Evolutionary conservation across 1,140 invertebrate species (phyloP).

Genomic region (Diabrotica virgifera): DNA sequence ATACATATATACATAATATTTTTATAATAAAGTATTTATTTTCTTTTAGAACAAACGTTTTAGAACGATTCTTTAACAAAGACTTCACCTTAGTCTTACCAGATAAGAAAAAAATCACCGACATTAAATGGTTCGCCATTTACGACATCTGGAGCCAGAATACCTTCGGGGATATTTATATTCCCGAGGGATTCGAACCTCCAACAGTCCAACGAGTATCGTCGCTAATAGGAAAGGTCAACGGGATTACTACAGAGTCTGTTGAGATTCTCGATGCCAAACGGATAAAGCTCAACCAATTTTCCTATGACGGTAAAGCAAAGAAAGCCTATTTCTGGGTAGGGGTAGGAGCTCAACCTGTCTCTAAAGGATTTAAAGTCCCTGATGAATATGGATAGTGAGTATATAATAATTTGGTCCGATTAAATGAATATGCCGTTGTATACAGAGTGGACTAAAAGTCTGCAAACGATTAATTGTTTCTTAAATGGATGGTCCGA

Average conservation of each 20-base stretch:
- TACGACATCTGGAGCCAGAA: slow-evolving; percentile 85
- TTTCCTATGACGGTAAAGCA: slow-evolving; percentile 74
- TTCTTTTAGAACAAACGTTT: slow-evolving; percentile 75
- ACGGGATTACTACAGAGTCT: slow-evolving; percentile 68
- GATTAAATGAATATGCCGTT: no score
- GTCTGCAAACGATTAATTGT: no score
- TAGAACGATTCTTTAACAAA: slow-evolving; percentile 81
- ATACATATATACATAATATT: no score
- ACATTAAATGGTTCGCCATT: slow-evolving; percentile 87
- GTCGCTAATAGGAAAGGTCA: slow-evolving; percentile 65
- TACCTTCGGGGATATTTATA: slow-evolving; percentile 85
- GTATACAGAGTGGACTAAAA: no score
- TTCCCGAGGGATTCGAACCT: slow-evolving; percentile 89
- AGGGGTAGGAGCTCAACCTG: slow-evolving; percentile 82
- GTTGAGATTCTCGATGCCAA: slow-evolving; percentile 79
- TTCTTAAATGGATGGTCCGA: no score
- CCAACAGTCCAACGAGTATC: slow-evolving; percentile 70
- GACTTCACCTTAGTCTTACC: slow-evolving; percentile 81
- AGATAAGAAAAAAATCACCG: slow-evolving; percentile 81
- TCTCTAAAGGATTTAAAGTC: slow-evolving; percentile 69
- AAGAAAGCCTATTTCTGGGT: slow-evolving; percentile 83
- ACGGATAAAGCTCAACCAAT: slow-evolving; percentile 71
- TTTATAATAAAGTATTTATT: slow-evolving; percentile 6
- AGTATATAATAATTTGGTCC: slow-evolving; percentile 50
- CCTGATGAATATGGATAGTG: slow-evolving; percentile 92